Percentiles rank a stretch among this genome's conserved stretches.
Conservation (phyloP, 1,140 invertebrate genomes). For the Drosophila ercepeae region DNA sequence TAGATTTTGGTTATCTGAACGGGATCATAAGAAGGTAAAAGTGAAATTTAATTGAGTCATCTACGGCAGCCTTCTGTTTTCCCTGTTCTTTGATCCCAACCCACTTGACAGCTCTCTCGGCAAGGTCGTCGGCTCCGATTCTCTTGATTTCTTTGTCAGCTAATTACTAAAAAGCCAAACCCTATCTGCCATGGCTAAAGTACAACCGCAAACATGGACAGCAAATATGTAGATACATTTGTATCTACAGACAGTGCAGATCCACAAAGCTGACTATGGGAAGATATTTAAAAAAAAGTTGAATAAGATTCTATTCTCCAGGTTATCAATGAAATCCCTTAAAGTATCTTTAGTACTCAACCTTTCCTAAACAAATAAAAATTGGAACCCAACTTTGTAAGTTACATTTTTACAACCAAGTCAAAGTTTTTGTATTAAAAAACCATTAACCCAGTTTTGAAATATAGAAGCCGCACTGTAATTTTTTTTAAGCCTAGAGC, state of each 20-base stretch:
- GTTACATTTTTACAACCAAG: neutral
- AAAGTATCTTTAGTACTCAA: neutral
- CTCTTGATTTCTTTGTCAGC: constrained; percentile 19
- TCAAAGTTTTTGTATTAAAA: neutral
- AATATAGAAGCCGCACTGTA: constrained; percentile 2
- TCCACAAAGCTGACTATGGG: neutral
- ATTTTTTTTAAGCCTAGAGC: neutral
- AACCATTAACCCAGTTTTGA: neutral
- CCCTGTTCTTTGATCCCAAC: neutral
- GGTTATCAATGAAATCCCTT: no score
- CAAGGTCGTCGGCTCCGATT: constrained; percentile 51
- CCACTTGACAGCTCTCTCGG: neutral
- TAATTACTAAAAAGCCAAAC: neutral
- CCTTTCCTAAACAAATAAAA: no score
- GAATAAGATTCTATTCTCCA: no score
- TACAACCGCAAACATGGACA: constrained; percentile 7
- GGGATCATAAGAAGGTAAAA: constrained; percentile 48
- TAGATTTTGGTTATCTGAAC: constrained; percentile 29
- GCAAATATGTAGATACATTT: neutral
- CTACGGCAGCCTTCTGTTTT: neutral
- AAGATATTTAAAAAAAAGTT: no score
- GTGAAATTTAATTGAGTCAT: constrained; percentile 70
- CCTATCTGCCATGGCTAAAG: constrained; percentile 1
- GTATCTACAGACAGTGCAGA: neutral
- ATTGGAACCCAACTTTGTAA: no score